A percentile compares a stretch with the other conserved stretches of the same genome.
phyloP scores from a whole-genome alignment of 1,140 invertebrate genomes.

The Condylostylus longicornis region DNA sequence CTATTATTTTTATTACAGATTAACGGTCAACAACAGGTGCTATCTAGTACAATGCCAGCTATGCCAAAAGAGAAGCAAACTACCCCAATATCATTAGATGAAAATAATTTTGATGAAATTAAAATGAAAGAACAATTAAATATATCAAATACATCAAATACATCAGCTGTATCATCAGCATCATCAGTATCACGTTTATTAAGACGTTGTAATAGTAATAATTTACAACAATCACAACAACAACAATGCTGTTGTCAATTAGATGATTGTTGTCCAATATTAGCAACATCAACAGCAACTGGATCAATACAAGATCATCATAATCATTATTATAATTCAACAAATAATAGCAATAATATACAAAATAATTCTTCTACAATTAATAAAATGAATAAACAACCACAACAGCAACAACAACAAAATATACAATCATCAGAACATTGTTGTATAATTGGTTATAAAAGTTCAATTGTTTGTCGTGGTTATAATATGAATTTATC shows the following conservation, averaged over 20 bases:
- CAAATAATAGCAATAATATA: too few relatives aligned
- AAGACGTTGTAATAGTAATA: background rate
- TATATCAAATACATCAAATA: slow-evolving; percentile 10
- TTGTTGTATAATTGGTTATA: too few relatives aligned
- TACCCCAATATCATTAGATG: slow-evolving; percentile 23
- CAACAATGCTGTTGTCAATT: background rate
- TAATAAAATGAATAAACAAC: slow-evolving; percentile 2
- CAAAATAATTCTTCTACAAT: too few relatives aligned
- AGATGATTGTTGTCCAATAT: too few relatives aligned
- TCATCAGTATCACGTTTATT: background rate
- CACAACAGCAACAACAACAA: slow-evolving; percentile 13
- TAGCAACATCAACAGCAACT: slow-evolving; percentile 5
- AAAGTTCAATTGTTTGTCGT: too few relatives aligned
- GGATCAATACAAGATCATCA: too few relatives aligned
- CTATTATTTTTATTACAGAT: slow-evolving; percentile 14
- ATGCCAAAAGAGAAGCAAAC: slow-evolving; percentile 31
- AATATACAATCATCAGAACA: slow-evolving; percentile 1
- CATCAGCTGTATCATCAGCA: background rate
- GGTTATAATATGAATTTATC: too few relatives aligned
- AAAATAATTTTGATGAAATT: slow-evolving; percentile 20
- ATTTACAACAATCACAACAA: slow-evolving; percentile 14
- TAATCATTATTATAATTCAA: too few relatives aligned
- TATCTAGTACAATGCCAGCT: slow-evolving; percentile 22
- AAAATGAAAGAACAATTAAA: slow-evolving; percentile 17
- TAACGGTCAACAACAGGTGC: slow-evolving; percentile 25